These are phyloP conservation scores for Oreotragus oreotragus DNA, from an alignment of 2,113 vertebrate species.

Conservation along the genomic window DNA sequence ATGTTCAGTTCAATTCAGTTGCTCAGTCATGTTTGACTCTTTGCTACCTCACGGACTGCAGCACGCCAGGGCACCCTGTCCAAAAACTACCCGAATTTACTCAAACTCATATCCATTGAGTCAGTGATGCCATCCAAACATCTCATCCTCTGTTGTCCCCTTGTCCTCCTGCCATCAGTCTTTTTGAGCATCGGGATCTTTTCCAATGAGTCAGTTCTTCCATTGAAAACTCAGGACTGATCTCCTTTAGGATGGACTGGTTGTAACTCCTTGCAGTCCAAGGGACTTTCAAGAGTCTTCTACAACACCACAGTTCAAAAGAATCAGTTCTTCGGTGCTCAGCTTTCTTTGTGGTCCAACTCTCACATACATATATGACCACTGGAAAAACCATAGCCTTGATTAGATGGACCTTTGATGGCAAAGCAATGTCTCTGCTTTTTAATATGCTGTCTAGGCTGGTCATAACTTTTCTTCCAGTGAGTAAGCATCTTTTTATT, in stretches of 20 bases:
- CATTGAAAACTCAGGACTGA: background rate
- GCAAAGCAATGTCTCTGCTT: background rate
- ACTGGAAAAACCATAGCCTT: background rate
- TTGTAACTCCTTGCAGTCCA: background rate
- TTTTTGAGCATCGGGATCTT: background rate
- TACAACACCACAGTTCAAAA: background rate
- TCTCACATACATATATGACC: background rate
- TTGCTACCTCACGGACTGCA: background rate
- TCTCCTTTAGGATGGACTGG: background rate
- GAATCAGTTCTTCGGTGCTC: fast-evolving
- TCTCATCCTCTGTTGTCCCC: background rate
- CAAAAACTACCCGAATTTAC: fast-evolving
- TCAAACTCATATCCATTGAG: background rate
- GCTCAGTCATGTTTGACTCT: background rate
- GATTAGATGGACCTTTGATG: background rate
- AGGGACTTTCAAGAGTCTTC: background rate
- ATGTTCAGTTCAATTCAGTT: background rate
- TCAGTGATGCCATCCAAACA: background rate
- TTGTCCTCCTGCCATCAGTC: background rate
- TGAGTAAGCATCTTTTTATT: background rate
- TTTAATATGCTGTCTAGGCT: background rate
- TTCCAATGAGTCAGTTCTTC: background rate
- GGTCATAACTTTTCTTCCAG: background rate
- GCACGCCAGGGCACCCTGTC: background rate
- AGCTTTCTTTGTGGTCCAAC: background rate